Percentiles rank a stretch among this genome's conserved stretches.
Conservation (phyloP, 1,140 invertebrate species). For the Drosophila baimaii region DNA sequence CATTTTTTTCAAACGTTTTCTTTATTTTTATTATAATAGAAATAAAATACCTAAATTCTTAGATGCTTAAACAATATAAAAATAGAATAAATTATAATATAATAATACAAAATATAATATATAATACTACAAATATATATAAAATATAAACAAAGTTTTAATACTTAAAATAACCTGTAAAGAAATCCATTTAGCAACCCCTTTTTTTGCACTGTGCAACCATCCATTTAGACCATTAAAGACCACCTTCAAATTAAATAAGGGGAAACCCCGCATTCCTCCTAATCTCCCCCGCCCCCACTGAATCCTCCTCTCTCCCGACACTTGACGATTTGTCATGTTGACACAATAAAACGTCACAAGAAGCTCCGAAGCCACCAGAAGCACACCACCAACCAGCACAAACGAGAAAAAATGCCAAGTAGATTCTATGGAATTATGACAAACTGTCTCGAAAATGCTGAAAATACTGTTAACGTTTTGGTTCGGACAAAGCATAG, state of each 20-base stretch:
- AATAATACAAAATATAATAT: neutral
- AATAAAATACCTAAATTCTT: neutral
- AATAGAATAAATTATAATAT: neutral
- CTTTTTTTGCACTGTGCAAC: neutral
- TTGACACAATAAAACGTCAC: slow-evolving; percentile 76
- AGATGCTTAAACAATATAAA: too few species aligned
- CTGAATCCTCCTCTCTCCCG: slow-evolving; percentile 39
- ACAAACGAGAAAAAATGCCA: slow-evolving; percentile 33
- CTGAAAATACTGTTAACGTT: slow-evolving; percentile 81
- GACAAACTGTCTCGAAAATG: slow-evolving; percentile 82
- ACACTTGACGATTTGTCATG: slow-evolving; percentile 80
- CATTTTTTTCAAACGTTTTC: neutral
- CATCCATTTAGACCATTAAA: slow-evolving; percentile 67
- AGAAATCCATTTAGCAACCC: neutral
- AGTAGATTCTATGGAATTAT: slow-evolving; percentile 78
- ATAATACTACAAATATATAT: too few species aligned
- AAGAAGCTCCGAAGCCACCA: slow-evolving; percentile 33
- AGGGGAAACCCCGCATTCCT: slow-evolving; percentile 39
- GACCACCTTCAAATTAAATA: slow-evolving; percentile 69
- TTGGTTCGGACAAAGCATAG: slow-evolving; percentile 44
- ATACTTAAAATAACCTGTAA: neutral
- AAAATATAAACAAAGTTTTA: too few species aligned
- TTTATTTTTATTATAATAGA: neutral
- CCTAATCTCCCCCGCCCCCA: neutral
- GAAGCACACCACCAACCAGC: slow-evolving; percentile 10